These are phyloP conservation scores for Falco berigora DNA, from an alignment of 2,797 vertebrate species.

Conservation along the genomic window DNA sequence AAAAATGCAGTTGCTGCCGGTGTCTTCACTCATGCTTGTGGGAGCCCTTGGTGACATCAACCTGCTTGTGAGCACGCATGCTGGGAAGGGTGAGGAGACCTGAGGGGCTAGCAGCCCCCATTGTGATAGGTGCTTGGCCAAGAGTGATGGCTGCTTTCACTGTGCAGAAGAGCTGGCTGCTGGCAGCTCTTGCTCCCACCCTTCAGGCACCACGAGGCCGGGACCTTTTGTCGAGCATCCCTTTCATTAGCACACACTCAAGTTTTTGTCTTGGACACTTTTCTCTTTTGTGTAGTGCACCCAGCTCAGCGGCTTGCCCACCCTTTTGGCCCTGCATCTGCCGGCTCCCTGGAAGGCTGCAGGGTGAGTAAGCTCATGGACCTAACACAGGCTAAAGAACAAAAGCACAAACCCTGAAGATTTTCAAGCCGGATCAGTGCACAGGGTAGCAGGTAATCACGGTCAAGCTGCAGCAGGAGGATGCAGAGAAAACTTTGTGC, in stretches of 20 bases:
- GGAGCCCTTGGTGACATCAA: neutral
- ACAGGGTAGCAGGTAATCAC: neutral
- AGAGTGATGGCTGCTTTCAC: rapidly evolving
- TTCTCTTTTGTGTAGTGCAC: neutral
- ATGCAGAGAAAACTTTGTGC: neutral
- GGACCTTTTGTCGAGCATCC: neutral
- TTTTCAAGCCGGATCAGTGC: neutral
- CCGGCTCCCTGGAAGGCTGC: neutral
- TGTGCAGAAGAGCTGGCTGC: neutral
- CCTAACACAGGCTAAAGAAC: neutral
- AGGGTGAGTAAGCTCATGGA: neutral
- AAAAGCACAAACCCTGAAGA: neutral
- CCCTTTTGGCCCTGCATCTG: neutral
- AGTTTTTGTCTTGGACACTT: neutral
- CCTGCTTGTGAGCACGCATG: rapidly evolving
- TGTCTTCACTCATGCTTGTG: neutral
- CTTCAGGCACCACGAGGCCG: neutral
- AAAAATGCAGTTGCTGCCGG: neutral
- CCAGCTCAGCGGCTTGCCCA: neutral
- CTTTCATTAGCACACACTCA: rapidly evolving
- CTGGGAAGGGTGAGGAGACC: neutral
- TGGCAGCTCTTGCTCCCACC: neutral
- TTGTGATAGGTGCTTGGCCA: rapidly evolving
- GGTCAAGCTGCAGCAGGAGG: neutral
- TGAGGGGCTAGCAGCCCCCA: neutral